Percentiles rank a stretch among this genome's conserved stretches.
phyloP scores from a whole-genome alignment of 2,888 invertebrate genomes.

The Ophonus ardosiacus region DNA sequence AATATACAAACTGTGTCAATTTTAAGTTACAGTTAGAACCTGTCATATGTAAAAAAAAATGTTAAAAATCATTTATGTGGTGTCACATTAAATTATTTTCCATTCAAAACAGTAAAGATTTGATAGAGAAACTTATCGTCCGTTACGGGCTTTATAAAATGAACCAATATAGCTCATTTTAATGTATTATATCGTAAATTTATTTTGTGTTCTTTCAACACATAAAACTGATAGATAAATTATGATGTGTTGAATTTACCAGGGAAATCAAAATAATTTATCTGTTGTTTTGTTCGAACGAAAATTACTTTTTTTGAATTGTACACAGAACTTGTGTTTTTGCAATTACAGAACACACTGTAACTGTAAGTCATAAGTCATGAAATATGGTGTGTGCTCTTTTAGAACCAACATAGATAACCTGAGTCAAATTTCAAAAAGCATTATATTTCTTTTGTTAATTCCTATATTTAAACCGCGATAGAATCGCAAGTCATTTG shows the following conservation, averaged over 20 bases:
- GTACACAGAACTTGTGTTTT: no score
- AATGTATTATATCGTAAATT: background rate
- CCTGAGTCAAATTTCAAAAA: constrained; percentile 2
- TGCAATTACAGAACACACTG: no score
- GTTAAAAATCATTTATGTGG: no score
- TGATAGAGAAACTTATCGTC: no score
- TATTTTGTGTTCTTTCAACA: background rate
- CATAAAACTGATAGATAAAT: background rate
- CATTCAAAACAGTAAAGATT: no score
- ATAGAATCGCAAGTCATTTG: constrained; percentile 26
- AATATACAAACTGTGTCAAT: no score
- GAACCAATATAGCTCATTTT: background rate
- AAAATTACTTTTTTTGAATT: background rate
- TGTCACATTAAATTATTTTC: no score
- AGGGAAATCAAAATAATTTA: background rate
- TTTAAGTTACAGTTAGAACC: no score
- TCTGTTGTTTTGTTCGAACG: background rate
- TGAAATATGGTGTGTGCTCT: background rate
- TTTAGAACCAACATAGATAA: background rate
- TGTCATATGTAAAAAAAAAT: no score
- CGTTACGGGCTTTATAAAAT: background rate
- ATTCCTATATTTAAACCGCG: constrained; percentile 15
- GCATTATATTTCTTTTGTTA: constrained; percentile 39
- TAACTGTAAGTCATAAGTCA: no score
- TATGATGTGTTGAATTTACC: background rate